Conservation (phyloP, 2,797 vertebrate genomes). For the Hippocampus kuda region DNA sequence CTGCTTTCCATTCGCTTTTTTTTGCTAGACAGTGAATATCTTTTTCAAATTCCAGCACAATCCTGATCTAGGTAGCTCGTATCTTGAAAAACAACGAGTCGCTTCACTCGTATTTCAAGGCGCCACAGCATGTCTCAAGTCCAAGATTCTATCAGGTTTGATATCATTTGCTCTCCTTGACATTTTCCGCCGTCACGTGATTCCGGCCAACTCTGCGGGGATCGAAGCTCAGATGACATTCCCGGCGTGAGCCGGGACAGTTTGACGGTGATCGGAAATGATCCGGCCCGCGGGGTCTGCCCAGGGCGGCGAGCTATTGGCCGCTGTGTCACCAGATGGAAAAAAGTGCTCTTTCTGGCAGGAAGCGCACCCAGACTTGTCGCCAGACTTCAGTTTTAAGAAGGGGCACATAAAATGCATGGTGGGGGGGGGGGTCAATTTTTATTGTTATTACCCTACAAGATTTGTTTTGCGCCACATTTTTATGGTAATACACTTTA, state of each 20-base stretch:
- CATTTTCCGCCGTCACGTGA: neutral
- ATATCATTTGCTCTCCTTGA: neutral
- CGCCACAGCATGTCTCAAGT: neutral
- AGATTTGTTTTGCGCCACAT: too few species aligned
- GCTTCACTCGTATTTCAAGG: neutral
- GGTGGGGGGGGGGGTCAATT: too few species aligned
- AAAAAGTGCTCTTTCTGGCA: constrained; percentile 46
- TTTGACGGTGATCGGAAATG: constrained; percentile 22
- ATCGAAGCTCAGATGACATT: constrained; percentile 35
- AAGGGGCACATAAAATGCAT: too few species aligned
- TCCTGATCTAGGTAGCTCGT: neutral
- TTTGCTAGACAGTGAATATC: neutral
- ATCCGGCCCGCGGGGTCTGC: constrained; percentile 17
- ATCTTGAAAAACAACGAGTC: neutral
- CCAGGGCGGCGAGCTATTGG: constrained; percentile 29
- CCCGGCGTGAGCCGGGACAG: neutral
- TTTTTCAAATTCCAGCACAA: neutral
- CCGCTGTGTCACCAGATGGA: constrained; percentile 44
- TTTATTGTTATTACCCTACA: too few species aligned
- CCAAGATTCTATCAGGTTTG: neutral
- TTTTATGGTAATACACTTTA: too few species aligned
- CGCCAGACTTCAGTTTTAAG: too few species aligned
- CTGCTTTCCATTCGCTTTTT: constrained; percentile 7
- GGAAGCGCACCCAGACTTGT: constrained; percentile 6
- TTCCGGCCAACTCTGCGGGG: neutral